phyloP scores from a whole-genome alignment of 2,797 vertebrate genomes.

The Carduelis carduelis region DNA sequence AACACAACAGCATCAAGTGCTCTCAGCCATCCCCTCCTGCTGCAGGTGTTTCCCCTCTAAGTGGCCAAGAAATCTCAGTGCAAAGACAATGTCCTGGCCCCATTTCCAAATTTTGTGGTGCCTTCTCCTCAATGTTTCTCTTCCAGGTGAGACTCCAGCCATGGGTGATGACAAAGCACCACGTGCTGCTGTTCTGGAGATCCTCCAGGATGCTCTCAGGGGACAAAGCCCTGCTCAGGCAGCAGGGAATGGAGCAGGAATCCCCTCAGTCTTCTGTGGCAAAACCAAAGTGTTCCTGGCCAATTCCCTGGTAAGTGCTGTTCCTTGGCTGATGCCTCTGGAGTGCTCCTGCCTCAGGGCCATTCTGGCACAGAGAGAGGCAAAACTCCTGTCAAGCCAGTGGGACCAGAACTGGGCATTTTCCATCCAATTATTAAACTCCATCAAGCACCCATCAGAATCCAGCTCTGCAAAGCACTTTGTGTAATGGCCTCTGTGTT shows the following conservation, averaged over 20 bases:
- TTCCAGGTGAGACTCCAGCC: slow-evolving; percentile 47
- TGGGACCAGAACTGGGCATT: not conserved
- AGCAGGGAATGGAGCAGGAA: slow-evolving; percentile 12
- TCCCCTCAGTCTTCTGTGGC: slow-evolving; percentile 81
- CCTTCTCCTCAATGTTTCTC: not conserved
- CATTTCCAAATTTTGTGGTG: not conserved
- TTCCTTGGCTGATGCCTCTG: not conserved
- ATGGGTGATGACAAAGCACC: not conserved
- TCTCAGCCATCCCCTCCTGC: not conserved
- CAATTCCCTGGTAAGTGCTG: slow-evolving; percentile 77
- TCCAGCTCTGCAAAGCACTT: not conserved
- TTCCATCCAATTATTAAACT: not conserved
- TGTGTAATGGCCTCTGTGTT: not conserved
- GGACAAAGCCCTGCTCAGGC: not conserved
- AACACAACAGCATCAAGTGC: not conserved
- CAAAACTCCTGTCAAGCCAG: not conserved
- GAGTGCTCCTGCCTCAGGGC: not conserved
- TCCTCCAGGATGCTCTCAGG: slow-evolving; percentile 70
- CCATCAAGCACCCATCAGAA: not conserved
- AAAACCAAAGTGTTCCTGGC: slow-evolving; percentile 94
- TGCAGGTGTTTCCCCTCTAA: not conserved
- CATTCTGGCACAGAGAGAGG: not conserved
- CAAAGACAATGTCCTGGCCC: not conserved
- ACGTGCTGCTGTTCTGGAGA: slow-evolving; percentile 62
- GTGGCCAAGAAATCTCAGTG: not conserved